Base-by-base conservation (phyloP, 2,113 vertebrate genomes). In the Anarhynchus alexandrinus region DNA sequence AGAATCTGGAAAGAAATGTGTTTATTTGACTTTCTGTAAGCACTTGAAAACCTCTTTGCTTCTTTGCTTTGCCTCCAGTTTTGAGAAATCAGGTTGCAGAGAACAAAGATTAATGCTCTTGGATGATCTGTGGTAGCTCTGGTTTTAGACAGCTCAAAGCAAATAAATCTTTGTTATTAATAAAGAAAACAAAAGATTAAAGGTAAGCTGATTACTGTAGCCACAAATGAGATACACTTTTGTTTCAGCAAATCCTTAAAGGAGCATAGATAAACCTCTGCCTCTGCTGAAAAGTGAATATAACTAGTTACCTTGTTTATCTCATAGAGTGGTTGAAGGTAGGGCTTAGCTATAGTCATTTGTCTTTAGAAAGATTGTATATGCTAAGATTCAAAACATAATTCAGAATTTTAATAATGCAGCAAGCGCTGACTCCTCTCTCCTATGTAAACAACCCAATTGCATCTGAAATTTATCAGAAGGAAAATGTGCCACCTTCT, bases 161-260 rank as follows among this genome's bases (percentile, higher is more conserved):
- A 4, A 91, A 74, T 87, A 91, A 92, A 90, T 94, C 78, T 93
- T 96, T 82, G 11, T 83, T 94, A 94, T 96, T 96, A 93, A 82
- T 88, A 79, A 94, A 80, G 59, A 82, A 95, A 94, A 96, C 82
- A 87, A 93, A 69, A 94, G 88, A 90, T 86, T 96, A 95, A 92
- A 97, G 32, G 40, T 96, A 97, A 97, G 85, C 67, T 98, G 92
- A 96, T 96, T 96, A 96, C 34, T 59, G 38, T 52, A 61, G 54
- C 80, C 93, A 74, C 55, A 96, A 97, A 94, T 89, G 43, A 95
- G 92, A 95, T 85, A 54, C 40, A 49, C 49, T 92, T 93, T 62
- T 86, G 18, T 81, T 92, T 83, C 58, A 72, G 42, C 43, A 96
- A 87, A 59, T 74, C 91, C 61, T 87, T 83, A 88, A 97, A 91